A percentile compares a stretch with the other conserved stretches of the same genome.
Evolutionary conservation across 2,113 vertebrate species (phyloP).

Genomic region (Xiphophorus couchianus): DNA sequence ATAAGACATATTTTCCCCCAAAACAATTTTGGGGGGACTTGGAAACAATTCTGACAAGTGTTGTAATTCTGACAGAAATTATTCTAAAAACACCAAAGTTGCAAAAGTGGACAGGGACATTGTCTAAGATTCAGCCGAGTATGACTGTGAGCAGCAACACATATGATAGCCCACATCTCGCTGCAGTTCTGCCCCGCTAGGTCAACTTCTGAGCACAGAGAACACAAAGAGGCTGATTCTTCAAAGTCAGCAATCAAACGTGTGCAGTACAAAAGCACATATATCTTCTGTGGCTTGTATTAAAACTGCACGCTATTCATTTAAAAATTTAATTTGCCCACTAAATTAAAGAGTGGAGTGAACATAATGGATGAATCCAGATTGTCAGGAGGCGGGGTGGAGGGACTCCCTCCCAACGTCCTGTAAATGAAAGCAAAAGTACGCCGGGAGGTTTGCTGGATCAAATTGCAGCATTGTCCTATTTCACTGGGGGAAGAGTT

Average conservation of each 20-base stretch:
- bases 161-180: slow-evolving; percentile 29
- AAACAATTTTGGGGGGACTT: background rate
- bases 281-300: slow-evolving; percentile 66
- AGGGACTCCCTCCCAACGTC: background rate
- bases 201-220: slow-evolving; percentile 44
- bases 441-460: slow-evolving; percentile 60
- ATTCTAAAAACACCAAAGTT: slow-evolving; percentile 15
- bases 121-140: slow-evolving; percentile 1
- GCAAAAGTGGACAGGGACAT: background rate
- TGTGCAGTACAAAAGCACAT: slow-evolving; percentile 68
- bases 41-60: slow-evolving; percentile 3
- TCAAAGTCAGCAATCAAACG: slow-evolving; percentile 73
- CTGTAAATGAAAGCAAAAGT: slow-evolving; percentile 68
- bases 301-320: slow-evolving; percentile 71
- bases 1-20: slow-evolving; percentile 35
- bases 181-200: slow-evolving; percentile 23
- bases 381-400: slow-evolving; percentile 44
- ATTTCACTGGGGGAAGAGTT: slow-evolving; percentile 57
- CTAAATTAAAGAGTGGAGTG: slow-evolving; percentile 72
- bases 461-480: slow-evolving; percentile 69
- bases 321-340: slow-evolving; percentile 78
- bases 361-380: slow-evolving; percentile 69
- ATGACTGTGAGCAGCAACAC: slow-evolving; percentile 5
- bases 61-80: background rate
- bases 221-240: slow-evolving; percentile 58